Evolutionary conservation across 92 coral and sea anemone species (phyloP), one percentile per base, ranked within the genome.

Genomic region (Umimayanthus chanpuru): DNA sequence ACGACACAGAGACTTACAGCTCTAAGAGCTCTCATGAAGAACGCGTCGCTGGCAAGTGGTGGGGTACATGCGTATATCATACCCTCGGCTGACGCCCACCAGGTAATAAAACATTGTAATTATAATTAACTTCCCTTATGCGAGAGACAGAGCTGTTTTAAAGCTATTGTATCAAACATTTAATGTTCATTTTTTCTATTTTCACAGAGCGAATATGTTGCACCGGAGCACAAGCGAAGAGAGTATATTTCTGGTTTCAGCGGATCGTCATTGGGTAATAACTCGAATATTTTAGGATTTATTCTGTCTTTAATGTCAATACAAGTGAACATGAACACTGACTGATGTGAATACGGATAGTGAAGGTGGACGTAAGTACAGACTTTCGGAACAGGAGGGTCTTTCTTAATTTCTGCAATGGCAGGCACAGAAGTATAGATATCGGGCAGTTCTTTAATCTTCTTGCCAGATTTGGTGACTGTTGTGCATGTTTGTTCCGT

Each of bases 61-160:
- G 93, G 94, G 15, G 82, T 94, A n/a, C 91, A 93, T 76, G 98
- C 96, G 14, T 96, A 96, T 73, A 92, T 96, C 49, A 87, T 96
- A 30, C 99, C 99, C 2, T 95, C 99, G 18, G 68, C 92, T 26
- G 99, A 96, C 70, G 96, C 99, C 9, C 99, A 96, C 64, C 96
- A 94, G 94, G 99, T 96, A 86, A 64, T 82, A 8, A 10, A 15
- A 29, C 14, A 11, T 65, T 61, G 6, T 20, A 5, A 21, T n/a
- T n/a, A n/a, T n/a, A n/a, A n/a, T 18, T 12, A 61, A 61, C 68
- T 21, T 61, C 68, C 4, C 68, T 6, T 20, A 20, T 61, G 68
- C 26, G 8, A 25, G 26, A 61, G 26, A 0, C n/a, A 61, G 8
- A 47, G 12, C 2, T 53, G 32, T 67, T 71, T 40, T 29, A 70